Evolutionary conservation across 2,797 vertebrate species (phyloP), one percentile per base, ranked within the genome.

Genomic region (Pteronotus mesoamericanus): DNA sequence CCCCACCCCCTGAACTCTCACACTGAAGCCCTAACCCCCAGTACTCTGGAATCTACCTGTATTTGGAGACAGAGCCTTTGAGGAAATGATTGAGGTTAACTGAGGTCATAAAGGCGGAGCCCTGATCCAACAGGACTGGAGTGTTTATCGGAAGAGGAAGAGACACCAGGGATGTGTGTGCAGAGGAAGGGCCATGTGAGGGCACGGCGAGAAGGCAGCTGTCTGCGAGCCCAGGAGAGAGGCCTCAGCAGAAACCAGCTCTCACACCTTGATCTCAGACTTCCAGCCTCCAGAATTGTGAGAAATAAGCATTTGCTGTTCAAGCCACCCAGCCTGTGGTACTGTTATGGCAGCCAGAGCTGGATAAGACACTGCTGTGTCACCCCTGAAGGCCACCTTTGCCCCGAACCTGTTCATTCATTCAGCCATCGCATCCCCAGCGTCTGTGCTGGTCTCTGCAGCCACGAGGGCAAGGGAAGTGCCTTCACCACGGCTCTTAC

Each of bases 241-340:
- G 9, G 69, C 44, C 80, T 71, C 21, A 0, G 7, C 9, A n/a
- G 71, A 18, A 68, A 7, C 29, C 82, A 24, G 0, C 34, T 24
- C 72, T 53, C 8, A 55, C 66, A 42, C 21, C 59, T 16, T 6
- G 19, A 12, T 9, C 69, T 26, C 22, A 2, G 75, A 24, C 83
- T n/a, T 39, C 55, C 32, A 32, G 69, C 57, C 37, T 68, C 55
- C n/a, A 64, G 42, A 72, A 82, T 10, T 14, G 15, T 15, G 44
- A 71, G 72, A 32, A 46, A 14, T 2, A 4, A 14, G 32, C 5
- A 5, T 66, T 37, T 46, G 29, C 11, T 48, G 2, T 66, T n/a
- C 8, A 9, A 51, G 42, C n/a, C 21, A 9, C 53, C 24, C 12
- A 0, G 12, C 18, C 19, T 1, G 29, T 4, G 39, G 24, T 0